These are phyloP conservation scores for Noctua janthe DNA, from an alignment of 2,888 invertebrate species.

Conservation along the genomic window DNA sequence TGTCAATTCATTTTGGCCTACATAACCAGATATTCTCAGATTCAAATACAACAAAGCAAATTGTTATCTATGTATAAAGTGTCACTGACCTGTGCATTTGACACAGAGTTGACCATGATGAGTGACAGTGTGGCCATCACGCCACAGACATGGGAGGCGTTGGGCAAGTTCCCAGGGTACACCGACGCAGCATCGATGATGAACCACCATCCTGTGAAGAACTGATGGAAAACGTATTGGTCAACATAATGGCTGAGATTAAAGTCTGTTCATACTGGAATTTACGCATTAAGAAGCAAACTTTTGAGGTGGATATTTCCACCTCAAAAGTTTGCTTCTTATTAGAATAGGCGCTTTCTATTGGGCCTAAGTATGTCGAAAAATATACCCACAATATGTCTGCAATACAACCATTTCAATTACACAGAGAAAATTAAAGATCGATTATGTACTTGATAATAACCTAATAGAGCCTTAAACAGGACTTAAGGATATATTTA, in stretches of 20 bases:
- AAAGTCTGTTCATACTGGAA: not conserved
- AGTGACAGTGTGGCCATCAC: slow-evolving; percentile 98
- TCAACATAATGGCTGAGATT: not conserved
- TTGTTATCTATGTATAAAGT: slow-evolving; percentile 1
- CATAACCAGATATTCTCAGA: not conserved
- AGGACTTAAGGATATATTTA: not conserved
- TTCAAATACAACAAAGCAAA: slow-evolving; percentile 4
- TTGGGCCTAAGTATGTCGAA: not conserved
- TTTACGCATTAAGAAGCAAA: not conserved
- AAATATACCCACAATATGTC: not conserved
- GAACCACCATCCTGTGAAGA: slow-evolving; percentile 99
- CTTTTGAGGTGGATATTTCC: not conserved
- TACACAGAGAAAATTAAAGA: not conserved
- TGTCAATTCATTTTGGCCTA: slow-evolving; percentile 12
- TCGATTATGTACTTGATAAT: not conserved
- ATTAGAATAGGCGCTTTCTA: slow-evolving; percentile 7
- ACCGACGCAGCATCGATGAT: slow-evolving; percentile 98
- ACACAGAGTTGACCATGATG: slow-evolving; percentile 99
- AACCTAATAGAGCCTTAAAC: not conserved
- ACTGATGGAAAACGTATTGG: slow-evolving; percentile 89
- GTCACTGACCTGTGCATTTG: slow-evolving; percentile 95
- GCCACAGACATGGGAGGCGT: slow-evolving; percentile 97
- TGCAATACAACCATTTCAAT: not conserved
- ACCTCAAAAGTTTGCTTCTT: too few species aligned
- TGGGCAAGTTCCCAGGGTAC: slow-evolving; percentile 93